Conservation (phyloP, 92 coral and sea anemone genomes). For the Parazoanthus swiftii region DNA sequence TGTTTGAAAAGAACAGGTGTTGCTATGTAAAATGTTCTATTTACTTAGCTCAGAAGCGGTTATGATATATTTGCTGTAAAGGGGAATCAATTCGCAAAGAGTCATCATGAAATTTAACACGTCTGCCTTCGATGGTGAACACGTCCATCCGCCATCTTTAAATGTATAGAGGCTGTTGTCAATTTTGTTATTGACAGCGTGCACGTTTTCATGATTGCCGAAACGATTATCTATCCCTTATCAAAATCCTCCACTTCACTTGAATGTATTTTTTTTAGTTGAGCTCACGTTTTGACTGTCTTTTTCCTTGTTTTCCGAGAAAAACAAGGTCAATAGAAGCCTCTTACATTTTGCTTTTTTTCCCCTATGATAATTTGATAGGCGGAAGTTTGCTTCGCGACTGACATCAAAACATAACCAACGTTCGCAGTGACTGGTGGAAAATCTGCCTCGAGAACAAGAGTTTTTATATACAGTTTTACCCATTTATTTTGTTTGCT, state of each 20-base stretch:
- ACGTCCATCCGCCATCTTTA: slow-evolving; percentile 6
- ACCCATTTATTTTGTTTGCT: not conserved
- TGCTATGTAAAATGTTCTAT: slow-evolving; percentile 6
- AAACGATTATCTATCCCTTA: not conserved
- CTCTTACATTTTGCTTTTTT: not conserved
- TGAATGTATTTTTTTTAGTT: not conserved
- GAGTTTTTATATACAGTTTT: not conserved
- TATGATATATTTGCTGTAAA: slow-evolving; percentile 17
- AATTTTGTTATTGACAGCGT: not conserved
- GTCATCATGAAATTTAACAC: slow-evolving; percentile 7
- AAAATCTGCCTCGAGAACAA: not conserved
- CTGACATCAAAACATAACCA: not conserved
- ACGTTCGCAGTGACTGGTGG: not conserved
- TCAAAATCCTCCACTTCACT: not conserved
- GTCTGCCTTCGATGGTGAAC: not conserved
- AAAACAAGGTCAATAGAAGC: not conserved
- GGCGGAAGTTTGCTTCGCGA: not conserved
- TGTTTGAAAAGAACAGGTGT: slow-evolving; percentile 21
- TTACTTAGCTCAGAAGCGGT: slow-evolving; percentile 30
- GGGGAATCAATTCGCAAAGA: not conserved
- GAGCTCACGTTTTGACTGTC: not conserved
- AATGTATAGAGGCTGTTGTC: not conserved
- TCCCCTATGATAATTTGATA: too few species aligned
- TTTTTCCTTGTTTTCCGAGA: not conserved
- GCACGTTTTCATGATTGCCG: not conserved